Evolutionary conservation across 2,888 invertebrate genomes (phyloP).

Genomic region (Leucophenga montana): DNA sequence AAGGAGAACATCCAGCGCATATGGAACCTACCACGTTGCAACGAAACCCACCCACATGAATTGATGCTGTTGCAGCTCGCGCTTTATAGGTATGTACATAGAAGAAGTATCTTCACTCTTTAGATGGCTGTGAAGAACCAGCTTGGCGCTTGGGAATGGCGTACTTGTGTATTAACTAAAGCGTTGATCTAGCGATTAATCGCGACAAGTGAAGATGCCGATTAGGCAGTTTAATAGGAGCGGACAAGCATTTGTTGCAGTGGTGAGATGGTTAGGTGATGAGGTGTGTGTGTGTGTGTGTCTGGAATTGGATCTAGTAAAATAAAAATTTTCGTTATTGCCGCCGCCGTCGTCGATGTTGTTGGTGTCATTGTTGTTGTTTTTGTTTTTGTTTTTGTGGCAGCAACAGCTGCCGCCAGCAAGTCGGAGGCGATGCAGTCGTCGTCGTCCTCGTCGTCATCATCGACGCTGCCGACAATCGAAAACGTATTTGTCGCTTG

Average conservation of each 20-base stretch:
- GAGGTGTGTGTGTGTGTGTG: neutral
- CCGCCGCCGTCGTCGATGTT: conserved; percentile 4
- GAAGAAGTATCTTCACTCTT: neutral
- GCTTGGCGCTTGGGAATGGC: conserved; percentile 25
- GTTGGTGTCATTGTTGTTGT: conserved; percentile 28
- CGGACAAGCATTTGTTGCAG: neutral
- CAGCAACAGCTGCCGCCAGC: conserved; percentile 54
- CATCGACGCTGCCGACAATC: conserved; percentile 49
- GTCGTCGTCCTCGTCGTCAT: conserved; percentile 9
- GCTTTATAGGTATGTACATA: too few species aligned
- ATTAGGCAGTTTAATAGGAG: conserved; percentile 12
- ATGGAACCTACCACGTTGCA: conserved; percentile 22
- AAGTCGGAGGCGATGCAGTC: conserved; percentile 38
- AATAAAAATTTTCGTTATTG: conserved; percentile 55
- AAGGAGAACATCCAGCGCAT: conserved; percentile 20
- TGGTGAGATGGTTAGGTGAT: neutral
- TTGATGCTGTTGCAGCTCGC: conserved; percentile 28
- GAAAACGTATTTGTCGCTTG: conserved; percentile 61
- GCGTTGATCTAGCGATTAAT: conserved; percentile 63
- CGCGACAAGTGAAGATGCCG: conserved; percentile 52
- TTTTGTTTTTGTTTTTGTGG: conserved; percentile 33
- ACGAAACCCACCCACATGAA: conserved; percentile 50
- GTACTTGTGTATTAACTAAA: conserved; percentile 53
- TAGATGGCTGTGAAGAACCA: neutral
- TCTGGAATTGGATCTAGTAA: conserved; percentile 35